Evolutionary conservation across 2,888 invertebrate genomes (phyloP).

Genomic region (Cheilosia impressa): DNA sequence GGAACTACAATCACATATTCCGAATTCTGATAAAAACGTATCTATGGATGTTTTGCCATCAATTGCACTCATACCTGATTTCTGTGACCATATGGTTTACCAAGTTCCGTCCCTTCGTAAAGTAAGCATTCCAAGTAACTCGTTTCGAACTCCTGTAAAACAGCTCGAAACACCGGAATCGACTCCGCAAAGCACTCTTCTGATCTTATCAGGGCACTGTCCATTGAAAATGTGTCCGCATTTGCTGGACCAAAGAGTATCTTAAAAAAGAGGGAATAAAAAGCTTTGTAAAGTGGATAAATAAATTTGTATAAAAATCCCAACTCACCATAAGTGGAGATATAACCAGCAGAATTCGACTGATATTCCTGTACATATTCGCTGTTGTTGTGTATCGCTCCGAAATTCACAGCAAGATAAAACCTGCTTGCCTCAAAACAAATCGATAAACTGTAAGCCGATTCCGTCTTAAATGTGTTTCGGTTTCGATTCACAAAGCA

Average conservation of each 20-base stretch:
- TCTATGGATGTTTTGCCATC: neutral
- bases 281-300: too few relatives aligned
- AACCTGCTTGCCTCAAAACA: neutral
- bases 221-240: neutral
- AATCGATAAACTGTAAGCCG: neutral
- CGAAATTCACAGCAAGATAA: neutral
- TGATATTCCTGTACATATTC: neutral
- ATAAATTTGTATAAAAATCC: too few relatives aligned
- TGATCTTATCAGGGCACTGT: neutral
- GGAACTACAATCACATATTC: neutral
- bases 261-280: too few relatives aligned
- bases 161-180: neutral
- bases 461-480: slow-evolving; percentile 13
- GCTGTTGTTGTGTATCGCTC: neutral
- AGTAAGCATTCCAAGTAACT: neutral
- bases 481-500: too few relatives aligned
- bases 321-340: too few relatives aligned
- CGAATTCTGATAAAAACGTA: slow-evolving; percentile 3
- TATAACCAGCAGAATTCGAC: too few relatives aligned
- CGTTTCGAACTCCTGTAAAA: neutral
- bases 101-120: neutral
- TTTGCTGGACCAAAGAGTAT: neutral
- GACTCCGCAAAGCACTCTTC: neutral
- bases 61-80: neutral
- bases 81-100: neutral